Evolutionary conservation across 2,797 vertebrate species (phyloP).

Genomic region (Sphenodon punctatus): DNA sequence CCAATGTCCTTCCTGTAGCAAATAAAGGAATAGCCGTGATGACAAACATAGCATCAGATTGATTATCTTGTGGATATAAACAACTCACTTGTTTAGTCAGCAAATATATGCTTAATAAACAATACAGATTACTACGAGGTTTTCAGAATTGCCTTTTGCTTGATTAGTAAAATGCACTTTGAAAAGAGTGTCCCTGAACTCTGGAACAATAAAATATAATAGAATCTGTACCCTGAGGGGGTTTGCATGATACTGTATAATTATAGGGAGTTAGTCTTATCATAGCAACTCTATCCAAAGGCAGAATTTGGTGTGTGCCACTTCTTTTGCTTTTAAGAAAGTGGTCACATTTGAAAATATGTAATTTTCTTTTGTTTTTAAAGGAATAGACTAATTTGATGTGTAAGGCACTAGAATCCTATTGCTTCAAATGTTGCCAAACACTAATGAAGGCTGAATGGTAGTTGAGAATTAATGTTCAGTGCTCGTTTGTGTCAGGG

Average conservation of each 20-base stretch:
- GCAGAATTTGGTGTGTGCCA: constrained; percentile 12
- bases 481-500: not conserved
- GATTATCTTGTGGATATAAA: constrained; percentile 57
- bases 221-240: constrained; percentile 28
- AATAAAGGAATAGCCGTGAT: constrained; percentile 23
- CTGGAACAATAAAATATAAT: constrained; percentile 53
- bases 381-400: not conserved
- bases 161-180: constrained; percentile 44
- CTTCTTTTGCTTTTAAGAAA: not conserved
- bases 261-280: constrained; percentile 31
- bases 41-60: constrained; percentile 26
- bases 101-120: constrained; percentile 64
- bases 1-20: constrained; percentile 28
- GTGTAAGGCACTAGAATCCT: constrained; percentile 11
- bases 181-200: constrained; percentile 44
- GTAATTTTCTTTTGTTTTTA: constrained; percentile 10
- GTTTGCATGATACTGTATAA: constrained; percentile 35
- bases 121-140: constrained; percentile 23
- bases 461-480: constrained; percentile 42
- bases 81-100: constrained; percentile 59
- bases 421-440: constrained; percentile 18
- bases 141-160: constrained; percentile 46
- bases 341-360: constrained; percentile 28
- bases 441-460: not conserved
- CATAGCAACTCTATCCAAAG: constrained; percentile 27